Evolutionary conservation across 92 coral and sea anemone genomes (phyloP).

Genomic region (Parazoanthus swiftii): DNA sequence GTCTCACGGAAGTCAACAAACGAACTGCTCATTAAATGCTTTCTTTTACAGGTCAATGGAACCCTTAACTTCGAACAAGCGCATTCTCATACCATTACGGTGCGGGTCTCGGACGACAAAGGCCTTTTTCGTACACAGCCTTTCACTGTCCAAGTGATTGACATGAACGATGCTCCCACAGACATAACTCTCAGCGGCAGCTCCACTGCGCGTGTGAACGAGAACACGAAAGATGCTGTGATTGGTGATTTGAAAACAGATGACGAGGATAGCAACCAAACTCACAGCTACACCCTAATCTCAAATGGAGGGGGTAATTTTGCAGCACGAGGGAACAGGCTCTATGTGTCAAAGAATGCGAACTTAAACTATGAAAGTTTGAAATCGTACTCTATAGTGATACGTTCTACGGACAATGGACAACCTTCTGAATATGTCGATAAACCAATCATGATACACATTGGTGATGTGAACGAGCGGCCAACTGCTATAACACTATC

Average conservation of each 20-base stretch:
- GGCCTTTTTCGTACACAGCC: conserved; percentile 67
- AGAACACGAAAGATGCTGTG: conserved; percentile 72
- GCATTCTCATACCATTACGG: conserved; percentile 61
- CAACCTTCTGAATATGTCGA: conserved; percentile 64
- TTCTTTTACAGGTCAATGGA: conserved; percentile 50
- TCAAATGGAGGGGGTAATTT: conserved; percentile 68
- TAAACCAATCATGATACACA: conserved; percentile 50
- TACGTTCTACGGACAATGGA: conserved; percentile 84
- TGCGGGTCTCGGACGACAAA: conserved; percentile 80
- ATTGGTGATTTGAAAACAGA: conserved; percentile 75
- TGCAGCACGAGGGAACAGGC: conserved; percentile 69
- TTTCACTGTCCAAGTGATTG: conserved; percentile 67
- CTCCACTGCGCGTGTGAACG: conserved; percentile 61
- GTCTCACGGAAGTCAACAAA: not conserved
- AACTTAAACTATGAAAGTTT: conserved; percentile 69
- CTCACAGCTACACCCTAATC: conserved; percentile 59
- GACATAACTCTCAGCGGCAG: conserved; percentile 86
- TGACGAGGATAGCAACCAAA: conserved; percentile 87
- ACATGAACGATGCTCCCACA: conserved; percentile 82
- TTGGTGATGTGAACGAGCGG: conserved; percentile 77
- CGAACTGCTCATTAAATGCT: too few relatives aligned
- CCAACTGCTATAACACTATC: conserved; percentile 76
- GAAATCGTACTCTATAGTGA: conserved; percentile 51
- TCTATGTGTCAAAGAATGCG: conserved; percentile 71
- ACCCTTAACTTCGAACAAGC: conserved; percentile 71